phyloP scores from a whole-genome alignment of 2,797 vertebrate species.

The Manis crassicaudata region DNA sequence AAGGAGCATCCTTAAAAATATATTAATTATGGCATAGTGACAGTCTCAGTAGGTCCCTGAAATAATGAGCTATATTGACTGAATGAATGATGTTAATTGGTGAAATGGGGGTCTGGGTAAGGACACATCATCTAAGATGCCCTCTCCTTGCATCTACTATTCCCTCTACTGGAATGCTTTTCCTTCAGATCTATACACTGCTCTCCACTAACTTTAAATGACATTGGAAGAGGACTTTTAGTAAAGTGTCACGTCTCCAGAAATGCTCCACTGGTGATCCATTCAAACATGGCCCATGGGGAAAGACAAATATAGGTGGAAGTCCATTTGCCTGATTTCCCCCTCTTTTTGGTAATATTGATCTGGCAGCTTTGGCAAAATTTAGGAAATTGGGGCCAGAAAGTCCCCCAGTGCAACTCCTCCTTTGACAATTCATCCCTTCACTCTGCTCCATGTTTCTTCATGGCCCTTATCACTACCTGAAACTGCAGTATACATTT shows the following conservation, averaged over 20 bases:
- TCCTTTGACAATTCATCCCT: background rate
- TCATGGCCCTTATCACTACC: background rate
- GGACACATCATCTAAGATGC: background rate
- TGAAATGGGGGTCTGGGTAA: background rate
- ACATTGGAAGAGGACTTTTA: background rate
- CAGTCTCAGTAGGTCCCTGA: background rate
- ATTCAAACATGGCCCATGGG: background rate
- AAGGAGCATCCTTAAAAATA: background rate
- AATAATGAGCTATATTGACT: background rate
- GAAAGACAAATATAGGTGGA: background rate
- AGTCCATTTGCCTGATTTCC: background rate
- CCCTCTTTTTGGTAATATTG: background rate
- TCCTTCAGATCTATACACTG: background rate
- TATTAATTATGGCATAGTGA: background rate
- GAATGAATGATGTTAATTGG: background rate
- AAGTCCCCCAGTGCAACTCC: background rate
- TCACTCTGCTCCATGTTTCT: background rate
- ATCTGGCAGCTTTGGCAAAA: background rate
- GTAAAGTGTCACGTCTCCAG: background rate
- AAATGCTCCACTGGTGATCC: background rate
- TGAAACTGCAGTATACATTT: background rate
- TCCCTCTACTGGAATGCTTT: background rate
- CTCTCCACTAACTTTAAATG: background rate
- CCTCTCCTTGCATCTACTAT: background rate
- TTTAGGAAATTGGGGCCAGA: background rate